phyloP scores from a whole-genome alignment of 2,888 invertebrate species.

The Eupithecia pulchellata region DNA sequence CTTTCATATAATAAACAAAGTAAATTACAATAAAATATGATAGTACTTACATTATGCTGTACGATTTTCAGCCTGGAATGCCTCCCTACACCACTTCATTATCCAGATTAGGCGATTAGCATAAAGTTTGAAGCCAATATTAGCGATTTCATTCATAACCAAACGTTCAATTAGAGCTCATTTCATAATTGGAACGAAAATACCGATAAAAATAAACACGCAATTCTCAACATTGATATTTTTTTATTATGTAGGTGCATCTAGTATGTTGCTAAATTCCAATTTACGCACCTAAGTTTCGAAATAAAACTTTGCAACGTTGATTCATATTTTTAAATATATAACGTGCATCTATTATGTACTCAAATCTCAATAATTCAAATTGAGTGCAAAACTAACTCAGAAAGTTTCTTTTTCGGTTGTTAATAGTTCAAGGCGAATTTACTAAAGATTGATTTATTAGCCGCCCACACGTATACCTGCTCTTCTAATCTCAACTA shows the following conservation, averaged over 20 bases:
- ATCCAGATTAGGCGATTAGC: constrained; percentile 48
- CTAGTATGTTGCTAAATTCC: background rate
- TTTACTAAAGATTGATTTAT: constrained; percentile 8
- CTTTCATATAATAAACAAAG: no score
- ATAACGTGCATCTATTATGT: no score
- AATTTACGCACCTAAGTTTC: background rate
- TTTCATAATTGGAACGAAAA: constrained; percentile 5
- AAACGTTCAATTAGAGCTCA: constrained; percentile 8
- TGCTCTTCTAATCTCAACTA: constrained; percentile 77
- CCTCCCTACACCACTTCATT: constrained; percentile 3
- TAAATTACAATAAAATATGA: no score
- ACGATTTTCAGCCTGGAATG: background rate
- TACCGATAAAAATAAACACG: background rate
- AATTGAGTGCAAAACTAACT: background rate
- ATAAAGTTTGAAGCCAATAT: constrained; percentile 12
- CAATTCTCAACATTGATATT: background rate
- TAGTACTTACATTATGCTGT: no score
- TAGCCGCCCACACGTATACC: constrained; percentile 42
- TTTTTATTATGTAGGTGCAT: background rate
- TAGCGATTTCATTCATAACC: constrained; percentile 21
- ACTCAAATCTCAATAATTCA: no score
- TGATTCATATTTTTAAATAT: no score
- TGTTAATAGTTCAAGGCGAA: background rate
- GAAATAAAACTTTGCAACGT: no score
- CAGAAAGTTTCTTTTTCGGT: background rate